Conservation (phyloP, 2,888 invertebrate species). For the Epinotia demarniana region DNA sequence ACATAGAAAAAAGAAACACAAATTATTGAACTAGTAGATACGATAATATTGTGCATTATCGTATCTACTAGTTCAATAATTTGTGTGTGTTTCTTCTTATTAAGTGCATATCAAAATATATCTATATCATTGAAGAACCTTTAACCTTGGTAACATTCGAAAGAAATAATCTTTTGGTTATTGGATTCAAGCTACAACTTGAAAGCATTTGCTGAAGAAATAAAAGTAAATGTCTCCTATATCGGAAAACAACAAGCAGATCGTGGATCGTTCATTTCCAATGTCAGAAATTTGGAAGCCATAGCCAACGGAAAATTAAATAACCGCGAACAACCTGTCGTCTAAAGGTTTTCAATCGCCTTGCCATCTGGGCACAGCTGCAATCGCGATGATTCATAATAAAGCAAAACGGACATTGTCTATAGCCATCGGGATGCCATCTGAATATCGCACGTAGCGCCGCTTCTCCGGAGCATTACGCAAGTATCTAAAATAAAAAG, state of each 20-base stretch:
- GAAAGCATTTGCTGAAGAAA: background rate
- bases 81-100: too few species aligned
- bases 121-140: too few species aligned
- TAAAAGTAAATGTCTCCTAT: background rate
- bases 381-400: slow-evolving; percentile 53
- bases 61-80: too few species aligned
- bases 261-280: slow-evolving; percentile 52
- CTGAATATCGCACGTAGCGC: slow-evolving; percentile 62
- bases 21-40: too few species aligned
- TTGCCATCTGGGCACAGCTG: slow-evolving; percentile 55
- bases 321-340: slow-evolving; percentile 55
- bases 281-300: slow-evolving; percentile 60
- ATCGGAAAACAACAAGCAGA: background rate
- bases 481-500: slow-evolving; percentile 72
- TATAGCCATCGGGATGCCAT: slow-evolving; percentile 53
- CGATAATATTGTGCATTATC: too few species aligned
- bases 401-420: slow-evolving; percentile 50
- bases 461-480: slow-evolving; percentile 68
- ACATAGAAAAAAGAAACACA: too few species aligned
- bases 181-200: background rate
- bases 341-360: slow-evolving; percentile 49
- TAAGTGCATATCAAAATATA: too few species aligned
- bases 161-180: background rate
- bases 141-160: too few species aligned
- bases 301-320: slow-evolving; percentile 60